A percentile compares a stretch with the other conserved stretches of the same genome.
These are phyloP conservation scores for Caiman crocodilus DNA, from an alignment of 2,797 vertebrate genomes.

Conservation along the genomic window DNA sequence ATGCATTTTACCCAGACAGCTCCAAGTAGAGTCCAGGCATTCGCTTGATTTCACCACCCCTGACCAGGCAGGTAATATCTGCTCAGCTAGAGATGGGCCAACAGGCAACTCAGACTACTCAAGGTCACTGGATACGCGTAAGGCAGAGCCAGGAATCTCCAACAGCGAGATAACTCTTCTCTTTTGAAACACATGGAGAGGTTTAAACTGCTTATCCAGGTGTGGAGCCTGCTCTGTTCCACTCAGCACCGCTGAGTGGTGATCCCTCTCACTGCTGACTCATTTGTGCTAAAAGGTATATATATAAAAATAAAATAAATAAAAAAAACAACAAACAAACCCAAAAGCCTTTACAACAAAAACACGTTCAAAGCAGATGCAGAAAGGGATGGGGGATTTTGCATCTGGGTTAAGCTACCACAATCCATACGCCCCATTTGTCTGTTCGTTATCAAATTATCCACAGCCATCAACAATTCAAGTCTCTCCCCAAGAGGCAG, in stretches of 20 bases:
- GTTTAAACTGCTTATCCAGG: conserved; percentile 74
- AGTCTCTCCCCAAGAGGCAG: conserved; percentile 64
- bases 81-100: conserved; percentile 43
- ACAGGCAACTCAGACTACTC: conserved; percentile 65
- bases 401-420: conserved; percentile 70
- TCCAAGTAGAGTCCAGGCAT: not conserved
- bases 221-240: conserved; percentile 72
- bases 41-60: conserved; percentile 39
- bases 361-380: conserved; percentile 59
- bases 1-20: conserved; percentile 6
- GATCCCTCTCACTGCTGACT: conserved; percentile 21
- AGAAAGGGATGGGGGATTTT: conserved; percentile 62
- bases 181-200: conserved; percentile 62
- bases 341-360: conserved; percentile 44
- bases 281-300: conserved; percentile 32
- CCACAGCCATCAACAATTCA: conserved; percentile 69
- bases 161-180: conserved; percentile 54
- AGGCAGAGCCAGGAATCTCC: not conserved
- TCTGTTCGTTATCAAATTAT: conserved; percentile 77
- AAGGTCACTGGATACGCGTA: conserved; percentile 56
- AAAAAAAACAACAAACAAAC: not conserved
- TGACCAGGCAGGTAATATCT: conserved; percentile 56
- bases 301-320: not conserved
- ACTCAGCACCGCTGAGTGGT: conserved; percentile 60
- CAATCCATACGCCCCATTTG: conserved; percentile 63